phyloP scores from a whole-genome alignment of 2,113 vertebrate genomes.

The Cebus imitator region DNA sequence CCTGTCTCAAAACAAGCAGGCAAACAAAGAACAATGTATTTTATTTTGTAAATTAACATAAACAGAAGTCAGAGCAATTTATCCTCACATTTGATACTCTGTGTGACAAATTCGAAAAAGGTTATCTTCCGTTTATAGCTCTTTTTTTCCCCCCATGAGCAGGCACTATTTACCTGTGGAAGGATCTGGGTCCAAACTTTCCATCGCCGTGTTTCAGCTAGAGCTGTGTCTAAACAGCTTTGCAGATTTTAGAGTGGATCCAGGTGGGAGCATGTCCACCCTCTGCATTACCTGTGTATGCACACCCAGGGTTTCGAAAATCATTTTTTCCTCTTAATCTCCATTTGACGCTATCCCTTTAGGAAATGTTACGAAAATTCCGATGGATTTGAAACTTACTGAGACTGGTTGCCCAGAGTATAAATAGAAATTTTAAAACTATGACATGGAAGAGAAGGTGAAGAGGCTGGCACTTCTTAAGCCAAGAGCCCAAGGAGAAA shows the following conservation, averaged over 20 bases:
- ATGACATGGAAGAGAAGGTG: not conserved
- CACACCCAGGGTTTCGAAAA: not conserved
- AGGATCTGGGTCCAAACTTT: not conserved
- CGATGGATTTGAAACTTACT: not conserved
- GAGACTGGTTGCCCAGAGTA: not conserved
- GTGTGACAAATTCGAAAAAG: not conserved
- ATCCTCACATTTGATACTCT: not conserved
- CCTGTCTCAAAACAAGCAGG: no score
- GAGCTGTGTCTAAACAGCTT: not conserved
- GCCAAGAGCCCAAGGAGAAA: not conserved
- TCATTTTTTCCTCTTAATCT: not conserved
- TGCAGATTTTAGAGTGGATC: not conserved
- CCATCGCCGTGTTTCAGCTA: not conserved
- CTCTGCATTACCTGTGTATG: no score
- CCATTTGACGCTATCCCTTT: not conserved
- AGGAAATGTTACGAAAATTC: not conserved
- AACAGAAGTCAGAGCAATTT: not conserved
- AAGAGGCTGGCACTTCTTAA: not conserved
- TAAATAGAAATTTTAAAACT: not conserved
- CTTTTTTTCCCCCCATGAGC: not conserved
- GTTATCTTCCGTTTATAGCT: not conserved
- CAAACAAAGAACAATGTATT: not conserved
- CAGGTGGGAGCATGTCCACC: not conserved
- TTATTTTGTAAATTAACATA: not conserved
- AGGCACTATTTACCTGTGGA: constrained; percentile 54